Conservation (phyloP, 2,888 invertebrate species). For the Macaria notata region DNA sequence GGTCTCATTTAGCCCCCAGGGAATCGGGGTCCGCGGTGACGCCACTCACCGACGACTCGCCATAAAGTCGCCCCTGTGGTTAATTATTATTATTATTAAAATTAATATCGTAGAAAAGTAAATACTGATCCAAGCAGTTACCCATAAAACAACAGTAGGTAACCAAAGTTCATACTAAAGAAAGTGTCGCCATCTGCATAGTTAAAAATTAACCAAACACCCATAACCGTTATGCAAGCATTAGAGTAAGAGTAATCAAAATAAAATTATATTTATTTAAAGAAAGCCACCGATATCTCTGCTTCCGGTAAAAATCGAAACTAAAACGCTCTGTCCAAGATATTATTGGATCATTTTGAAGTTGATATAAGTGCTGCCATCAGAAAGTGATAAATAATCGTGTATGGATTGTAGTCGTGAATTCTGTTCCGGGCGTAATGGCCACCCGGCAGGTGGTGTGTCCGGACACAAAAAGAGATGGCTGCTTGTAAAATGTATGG, state of each 20-base stretch:
- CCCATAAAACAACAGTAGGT: constrained; percentile 26
- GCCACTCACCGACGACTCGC: too few relatives aligned
- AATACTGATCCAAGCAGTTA: not conserved
- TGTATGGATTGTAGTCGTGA: constrained; percentile 46
- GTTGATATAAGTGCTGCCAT: too few relatives aligned
- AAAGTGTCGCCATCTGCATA: constrained; percentile 30
- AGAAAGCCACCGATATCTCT: constrained; percentile 30
- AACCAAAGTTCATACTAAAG: constrained; percentile 2
- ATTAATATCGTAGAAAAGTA: too few relatives aligned
- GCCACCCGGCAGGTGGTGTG: constrained; percentile 64
- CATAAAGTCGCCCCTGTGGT: too few relatives aligned
- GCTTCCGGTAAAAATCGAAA: too few relatives aligned
- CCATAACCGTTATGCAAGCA: constrained; percentile 46
- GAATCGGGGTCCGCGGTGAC: too few relatives aligned
- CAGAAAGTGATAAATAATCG: too few relatives aligned
- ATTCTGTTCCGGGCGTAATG: constrained; percentile 67
- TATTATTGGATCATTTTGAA: too few relatives aligned
- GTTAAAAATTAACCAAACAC: constrained; percentile 25
- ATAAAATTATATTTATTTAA: constrained; percentile 69
- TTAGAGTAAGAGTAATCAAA: constrained; percentile 58
- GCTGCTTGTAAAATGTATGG: not conserved
- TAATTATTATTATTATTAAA: too few relatives aligned
- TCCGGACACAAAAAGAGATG: constrained; percentile 22
- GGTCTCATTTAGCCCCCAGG: too few relatives aligned
- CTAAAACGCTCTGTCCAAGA: too few relatives aligned